Conservation (phyloP, 2,113 vertebrate species). For the Procavia capensis region DNA sequence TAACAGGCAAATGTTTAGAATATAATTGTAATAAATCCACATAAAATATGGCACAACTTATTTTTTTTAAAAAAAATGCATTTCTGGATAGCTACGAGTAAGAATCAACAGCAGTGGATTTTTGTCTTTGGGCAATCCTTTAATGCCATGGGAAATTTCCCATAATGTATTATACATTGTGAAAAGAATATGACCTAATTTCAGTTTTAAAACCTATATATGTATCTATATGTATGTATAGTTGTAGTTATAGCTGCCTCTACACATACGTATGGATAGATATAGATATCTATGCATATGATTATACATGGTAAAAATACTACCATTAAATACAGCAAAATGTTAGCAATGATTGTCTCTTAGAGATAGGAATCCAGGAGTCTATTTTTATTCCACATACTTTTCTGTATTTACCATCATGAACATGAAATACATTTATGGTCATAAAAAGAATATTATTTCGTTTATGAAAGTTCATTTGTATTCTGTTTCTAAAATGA, state of each 20-base stretch:
- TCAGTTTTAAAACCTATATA: background rate
- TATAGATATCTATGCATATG: background rate
- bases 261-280: background rate
- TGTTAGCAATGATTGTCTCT: background rate
- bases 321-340: background rate
- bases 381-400: background rate
- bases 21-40: background rate
- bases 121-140: no score
- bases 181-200: background rate
- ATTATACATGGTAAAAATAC: background rate
- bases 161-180: background rate
- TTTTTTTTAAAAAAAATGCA: conserved; percentile 8
- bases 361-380: background rate
- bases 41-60: background rate
- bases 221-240: background rate
- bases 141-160: background rate
- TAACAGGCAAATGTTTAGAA: background rate
- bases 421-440: background rate
- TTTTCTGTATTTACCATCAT: background rate
- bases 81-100: no score
- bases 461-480: conserved; percentile 48
- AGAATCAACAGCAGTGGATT: no score
- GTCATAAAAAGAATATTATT: background rate
- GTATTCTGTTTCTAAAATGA: conserved; percentile 38
- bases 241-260: background rate